Evolutionary conservation across 2,113 vertebrate genomes (phyloP).

Genomic region (Halcyon malimbica): DNA sequence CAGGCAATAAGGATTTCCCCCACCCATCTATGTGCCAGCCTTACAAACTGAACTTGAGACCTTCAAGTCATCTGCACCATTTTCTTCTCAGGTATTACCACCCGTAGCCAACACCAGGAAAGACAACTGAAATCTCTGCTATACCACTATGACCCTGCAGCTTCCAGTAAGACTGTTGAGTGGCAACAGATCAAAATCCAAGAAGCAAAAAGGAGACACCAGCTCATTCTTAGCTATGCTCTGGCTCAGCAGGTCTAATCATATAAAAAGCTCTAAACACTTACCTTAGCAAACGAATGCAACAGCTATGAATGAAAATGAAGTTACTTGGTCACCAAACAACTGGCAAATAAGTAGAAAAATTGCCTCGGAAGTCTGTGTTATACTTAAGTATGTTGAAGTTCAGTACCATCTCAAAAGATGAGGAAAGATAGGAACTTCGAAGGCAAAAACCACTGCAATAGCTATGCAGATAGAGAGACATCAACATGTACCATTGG

Average conservation of each 20-base stretch:
- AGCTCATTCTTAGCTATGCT: not conserved
- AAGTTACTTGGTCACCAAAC: not conserved
- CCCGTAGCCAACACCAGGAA: not conserved
- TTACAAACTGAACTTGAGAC: not conserved
- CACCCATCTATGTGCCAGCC: not conserved
- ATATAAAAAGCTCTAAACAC: not conserved
- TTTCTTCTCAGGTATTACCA: not conserved
- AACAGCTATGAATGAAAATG: not conserved
- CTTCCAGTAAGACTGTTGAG: not conserved
- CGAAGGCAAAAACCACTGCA: not conserved
- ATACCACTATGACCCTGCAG: not conserved
- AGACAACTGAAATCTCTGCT: not conserved
- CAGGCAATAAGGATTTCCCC: not conserved
- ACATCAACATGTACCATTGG: not conserved
- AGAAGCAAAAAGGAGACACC: not conserved
- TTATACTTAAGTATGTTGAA: not conserved
- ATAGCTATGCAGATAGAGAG: not conserved
- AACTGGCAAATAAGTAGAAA: not conserved
- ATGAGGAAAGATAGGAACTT: not conserved
- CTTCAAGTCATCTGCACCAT: not conserved
- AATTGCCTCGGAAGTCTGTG: fast-evolving
- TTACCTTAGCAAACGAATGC: not conserved
- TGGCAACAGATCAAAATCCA: not conserved
- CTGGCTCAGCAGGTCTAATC: not conserved
- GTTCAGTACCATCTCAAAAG: not conserved